Percentiles rank a stretch among this genome's conserved stretches.
These are phyloP conservation scores for Carapus acus DNA, from an alignment of 2,797 vertebrate genomes.

Conservation along the genomic window DNA sequence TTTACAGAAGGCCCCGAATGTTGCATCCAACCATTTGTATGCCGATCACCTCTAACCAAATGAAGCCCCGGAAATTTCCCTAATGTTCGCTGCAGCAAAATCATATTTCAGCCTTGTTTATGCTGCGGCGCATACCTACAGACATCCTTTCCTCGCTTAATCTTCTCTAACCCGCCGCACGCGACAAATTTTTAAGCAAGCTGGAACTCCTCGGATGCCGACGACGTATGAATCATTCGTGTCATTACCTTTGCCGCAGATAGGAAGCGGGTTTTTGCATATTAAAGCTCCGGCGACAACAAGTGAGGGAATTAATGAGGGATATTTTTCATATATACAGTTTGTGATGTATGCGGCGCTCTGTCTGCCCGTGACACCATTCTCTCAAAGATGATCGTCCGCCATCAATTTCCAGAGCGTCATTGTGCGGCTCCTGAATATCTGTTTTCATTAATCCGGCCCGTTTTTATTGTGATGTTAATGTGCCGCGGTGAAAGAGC, in stretches of 20 bases:
- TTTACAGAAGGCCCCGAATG: conserved; percentile 50
- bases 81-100: conserved; percentile 60
- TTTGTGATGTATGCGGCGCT: conserved; percentile 39
- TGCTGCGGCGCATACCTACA: conserved; percentile 46
- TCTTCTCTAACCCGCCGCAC: conserved; percentile 40
- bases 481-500: conserved; percentile 19
- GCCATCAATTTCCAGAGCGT: conserved; percentile 42
- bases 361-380: conserved; percentile 26
- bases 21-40: conserved; percentile 55
- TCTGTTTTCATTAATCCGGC: conserved; percentile 47
- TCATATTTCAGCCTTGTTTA: conserved; percentile 45
- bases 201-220: conserved; percentile 31
- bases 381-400: conserved; percentile 39
- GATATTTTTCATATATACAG: conserved; percentile 39
- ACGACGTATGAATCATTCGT: conserved; percentile 60
- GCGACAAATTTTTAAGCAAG: conserved; percentile 41
- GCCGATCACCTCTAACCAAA: conserved; percentile 54
- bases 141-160: conserved; percentile 44
- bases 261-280: conserved; percentile 56
- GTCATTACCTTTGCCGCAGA: conserved; percentile 50
- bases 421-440: conserved; percentile 24
- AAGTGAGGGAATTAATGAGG: conserved; percentile 59
- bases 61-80: conserved; percentile 52
- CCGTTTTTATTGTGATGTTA: conserved; percentile 52
- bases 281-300: conserved; percentile 50